These are phyloP conservation scores for Elgaria multicarinata DNA, from an alignment of 2,113 vertebrate genomes.

Conservation along the genomic window DNA sequence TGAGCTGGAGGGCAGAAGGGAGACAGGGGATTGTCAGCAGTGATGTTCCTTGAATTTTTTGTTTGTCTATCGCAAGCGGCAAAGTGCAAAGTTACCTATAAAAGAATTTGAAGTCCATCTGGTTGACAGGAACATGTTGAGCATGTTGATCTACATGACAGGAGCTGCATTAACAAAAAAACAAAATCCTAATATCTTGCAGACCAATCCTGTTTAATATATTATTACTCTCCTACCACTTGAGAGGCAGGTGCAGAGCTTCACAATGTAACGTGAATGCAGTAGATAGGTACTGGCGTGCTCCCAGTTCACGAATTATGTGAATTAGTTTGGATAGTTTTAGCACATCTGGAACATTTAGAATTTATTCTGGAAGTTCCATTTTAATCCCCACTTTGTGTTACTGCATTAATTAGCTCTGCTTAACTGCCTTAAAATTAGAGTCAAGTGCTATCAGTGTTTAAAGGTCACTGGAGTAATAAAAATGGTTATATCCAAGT, in stretches of 20 bases:
- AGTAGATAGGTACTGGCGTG: conserved; percentile 39
- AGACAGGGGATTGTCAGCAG: background rate
- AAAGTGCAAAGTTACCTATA: background rate
- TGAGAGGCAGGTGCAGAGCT: conserved; percentile 49
- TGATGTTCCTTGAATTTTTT: background rate
- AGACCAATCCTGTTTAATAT: conserved; percentile 32
- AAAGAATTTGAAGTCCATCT: background rate
- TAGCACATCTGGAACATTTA: conserved; percentile 56
- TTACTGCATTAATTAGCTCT: conserved; percentile 4
- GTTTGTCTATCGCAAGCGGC: background rate
- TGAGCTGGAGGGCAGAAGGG: conserved; percentile 3
- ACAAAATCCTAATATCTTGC: background rate
- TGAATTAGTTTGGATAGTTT: conserved; percentile 53
- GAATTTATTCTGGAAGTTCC: conserved; percentile 42
- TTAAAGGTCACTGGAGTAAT: conserved; percentile 29
- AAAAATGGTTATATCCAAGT: background rate
- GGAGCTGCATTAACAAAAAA: background rate
- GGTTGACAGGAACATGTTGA: background rate
- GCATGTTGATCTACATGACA: background rate
- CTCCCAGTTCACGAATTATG: conserved; percentile 50
- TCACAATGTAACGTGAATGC: background rate
- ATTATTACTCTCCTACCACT: conserved; percentile 33
- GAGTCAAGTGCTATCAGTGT: background rate
- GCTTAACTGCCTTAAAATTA: background rate
- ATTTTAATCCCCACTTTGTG: conserved; percentile 6